Base-by-base conservation (phyloP, 2,113 vertebrate species). In the Potamarius usumacintae region DNA sequence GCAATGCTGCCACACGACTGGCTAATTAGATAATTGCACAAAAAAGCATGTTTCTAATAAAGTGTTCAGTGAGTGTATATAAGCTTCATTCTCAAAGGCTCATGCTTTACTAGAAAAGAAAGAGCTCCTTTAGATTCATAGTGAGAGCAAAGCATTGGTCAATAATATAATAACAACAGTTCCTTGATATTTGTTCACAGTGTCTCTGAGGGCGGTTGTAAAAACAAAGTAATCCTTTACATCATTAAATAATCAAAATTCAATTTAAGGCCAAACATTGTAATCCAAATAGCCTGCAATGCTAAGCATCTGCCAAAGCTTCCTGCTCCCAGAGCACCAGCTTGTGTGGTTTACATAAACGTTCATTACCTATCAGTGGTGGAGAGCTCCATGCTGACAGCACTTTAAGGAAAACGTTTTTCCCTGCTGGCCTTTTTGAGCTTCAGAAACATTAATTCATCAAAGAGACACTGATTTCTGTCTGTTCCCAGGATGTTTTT, bases 321-420 rank as follows among this genome's bases (percentile, higher is more conserved):
- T 65, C 30, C 14, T 53, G 82, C 58, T 85, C 3, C 62, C 85
- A 85, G 71, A 87, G 27, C 22, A 15, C 82, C 42, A 72, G 88
- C 55, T 42, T 89, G 81, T 71, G 53, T 63, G 81, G 14, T 81
- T 86, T 83, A 76, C 82, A 88, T 78, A 80, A 89, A 72, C 5
- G 34, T 30, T 88, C 71, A 80, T 88, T 90, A 90, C 74, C 67
- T 67, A 76, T 52, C 63, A 81, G 63, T 58, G 76, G 27, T 48
- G 57, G 50, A 22, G 62, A 18, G 34, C 52, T 80, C 77, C 57
- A 50, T 77, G 85, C 58, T 42, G 82, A 48, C 48, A 60, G 18
- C 48, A 52, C 62, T 85, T 82, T 82, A 52, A 83, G 42, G 84
- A 52, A 71, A 71, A 17, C 3, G 11, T 55, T 80, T 57, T 27